Conservation (phyloP, 1,140 invertebrate species). For the Tenebrio molitor region DNA sequence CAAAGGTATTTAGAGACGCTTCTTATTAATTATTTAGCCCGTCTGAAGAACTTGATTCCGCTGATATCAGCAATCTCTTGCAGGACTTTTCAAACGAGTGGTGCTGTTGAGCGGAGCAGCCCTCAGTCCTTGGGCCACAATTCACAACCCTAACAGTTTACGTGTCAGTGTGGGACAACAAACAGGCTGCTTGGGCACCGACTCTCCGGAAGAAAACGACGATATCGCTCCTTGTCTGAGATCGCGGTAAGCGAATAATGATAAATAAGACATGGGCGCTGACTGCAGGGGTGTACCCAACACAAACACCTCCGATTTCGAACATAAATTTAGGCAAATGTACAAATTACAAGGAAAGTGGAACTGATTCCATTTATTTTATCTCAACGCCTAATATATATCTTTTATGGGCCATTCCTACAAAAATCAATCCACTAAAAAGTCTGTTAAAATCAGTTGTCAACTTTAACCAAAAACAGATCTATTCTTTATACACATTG, state of each 20-base stretch:
- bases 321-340: slow-evolving; percentile 24
- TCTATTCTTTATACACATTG: no score
- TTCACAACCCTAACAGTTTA: slow-evolving; percentile 80
- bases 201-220: slow-evolving; percentile 58
- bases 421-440: no score
- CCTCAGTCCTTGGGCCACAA: slow-evolving; percentile 85
- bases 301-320: background rate
- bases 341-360: no score
- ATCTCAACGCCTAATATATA: no score
- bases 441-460: no score
- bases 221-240: slow-evolving; percentile 70
- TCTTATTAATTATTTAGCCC: slow-evolving; percentile 18
- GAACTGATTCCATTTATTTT: no score
- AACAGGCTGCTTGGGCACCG: slow-evolving; percentile 71
- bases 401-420: no score
- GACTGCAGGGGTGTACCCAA: slow-evolving; percentile 10
- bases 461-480: no score
- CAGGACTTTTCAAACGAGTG: slow-evolving; percentile 86
- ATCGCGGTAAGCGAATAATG: slow-evolving; percentile 62
- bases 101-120: slow-evolving; percentile 91
- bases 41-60: background rate
- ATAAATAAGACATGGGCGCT: slow-evolving; percentile 26
- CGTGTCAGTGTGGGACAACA: slow-evolving; percentile 80
- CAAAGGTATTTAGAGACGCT: slow-evolving; percentile 70
- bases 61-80: slow-evolving; percentile 16